A percentile compares a stretch with the other conserved stretches of the same genome.
Evolutionary conservation across 2,888 invertebrate species (phyloP).

Genomic region (Sinelater perroti): DNA sequence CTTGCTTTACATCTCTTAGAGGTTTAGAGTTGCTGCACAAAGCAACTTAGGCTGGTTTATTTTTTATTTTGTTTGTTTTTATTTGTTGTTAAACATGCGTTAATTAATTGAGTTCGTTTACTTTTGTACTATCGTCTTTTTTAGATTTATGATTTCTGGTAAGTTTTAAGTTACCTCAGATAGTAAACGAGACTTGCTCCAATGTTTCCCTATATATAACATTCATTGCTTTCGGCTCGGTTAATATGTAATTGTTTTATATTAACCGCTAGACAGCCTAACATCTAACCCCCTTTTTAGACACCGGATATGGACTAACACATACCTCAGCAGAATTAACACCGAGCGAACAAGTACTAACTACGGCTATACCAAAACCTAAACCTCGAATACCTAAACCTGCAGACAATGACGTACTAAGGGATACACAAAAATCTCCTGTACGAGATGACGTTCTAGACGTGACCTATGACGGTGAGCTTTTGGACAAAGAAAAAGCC

Average conservation of each 20-base stretch:
- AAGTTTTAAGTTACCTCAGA: slow-evolving; percentile 40
- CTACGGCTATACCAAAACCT: slow-evolving; percentile 49
- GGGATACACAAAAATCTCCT: slow-evolving; percentile 39
- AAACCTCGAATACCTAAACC: slow-evolving; percentile 54
- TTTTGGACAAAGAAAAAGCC: slow-evolving; percentile 46
- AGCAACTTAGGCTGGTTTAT: slow-evolving; percentile 44
- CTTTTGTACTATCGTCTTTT: slow-evolving; percentile 9
- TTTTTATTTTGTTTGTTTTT: slow-evolving; percentile 44
- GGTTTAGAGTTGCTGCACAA: slow-evolving; percentile 37
- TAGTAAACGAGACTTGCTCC: slow-evolving; percentile 32
- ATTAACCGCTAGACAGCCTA: slow-evolving; percentile 57
- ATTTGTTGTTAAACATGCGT: slow-evolving; percentile 38
- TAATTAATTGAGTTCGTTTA: slow-evolving; percentile 28
- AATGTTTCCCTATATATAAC: slow-evolving; percentile 50
- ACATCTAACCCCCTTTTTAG: slow-evolving; percentile 59
- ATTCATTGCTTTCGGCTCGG: slow-evolving; percentile 35
- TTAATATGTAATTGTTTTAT: slow-evolving; percentile 38
- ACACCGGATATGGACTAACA: slow-evolving; percentile 58
- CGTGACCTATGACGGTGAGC: slow-evolving; percentile 36
- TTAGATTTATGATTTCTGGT: slow-evolving; percentile 35
- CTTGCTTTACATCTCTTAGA: slow-evolving; percentile 36
- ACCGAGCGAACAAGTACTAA: slow-evolving; percentile 48
- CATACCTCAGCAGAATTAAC: slow-evolving; percentile 48
- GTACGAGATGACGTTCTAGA: slow-evolving; percentile 35
- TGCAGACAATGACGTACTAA: slow-evolving; percentile 33